phyloP scores from a whole-genome alignment of 2,113 vertebrate species.

The Platanista minor region DNA sequence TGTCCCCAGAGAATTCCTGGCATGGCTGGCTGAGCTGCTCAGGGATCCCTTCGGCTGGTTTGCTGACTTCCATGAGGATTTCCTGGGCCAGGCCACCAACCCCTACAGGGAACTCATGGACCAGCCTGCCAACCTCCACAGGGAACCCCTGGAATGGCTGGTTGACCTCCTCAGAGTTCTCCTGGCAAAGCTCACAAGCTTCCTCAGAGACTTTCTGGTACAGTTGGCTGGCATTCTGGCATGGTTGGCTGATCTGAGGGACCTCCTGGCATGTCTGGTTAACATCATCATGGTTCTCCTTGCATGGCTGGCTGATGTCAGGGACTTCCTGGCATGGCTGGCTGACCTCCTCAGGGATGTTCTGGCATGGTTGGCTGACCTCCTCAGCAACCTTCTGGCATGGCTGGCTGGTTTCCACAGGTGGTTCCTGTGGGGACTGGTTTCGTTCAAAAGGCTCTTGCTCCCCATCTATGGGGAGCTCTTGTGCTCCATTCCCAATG shows the following conservation, averaged over 20 bases:
- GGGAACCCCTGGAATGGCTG: background rate
- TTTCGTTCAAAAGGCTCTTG: conserved; percentile 43
- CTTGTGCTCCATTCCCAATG: conserved; percentile 19
- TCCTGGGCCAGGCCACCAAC: conserved; percentile 6
- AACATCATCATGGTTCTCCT: background rate
- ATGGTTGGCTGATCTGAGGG: conserved; percentile 11
- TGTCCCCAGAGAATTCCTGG: conserved; percentile 38
- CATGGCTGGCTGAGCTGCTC: conserved; percentile 27
- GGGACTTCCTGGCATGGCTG: conserved; percentile 7
- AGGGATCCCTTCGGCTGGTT: conserved; percentile 1
- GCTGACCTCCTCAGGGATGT: background rate
- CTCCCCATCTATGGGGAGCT: background rate
- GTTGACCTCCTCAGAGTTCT: conserved; percentile 37
- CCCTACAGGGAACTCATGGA: background rate
- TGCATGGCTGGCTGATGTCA: background rate
- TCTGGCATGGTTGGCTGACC: background rate
- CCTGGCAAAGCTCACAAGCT: background rate
- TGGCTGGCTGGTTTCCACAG: conserved; percentile 9
- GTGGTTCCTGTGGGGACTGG: conserved; percentile 24
- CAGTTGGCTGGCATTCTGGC: background rate
- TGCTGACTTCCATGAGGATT: conserved; percentile 30
- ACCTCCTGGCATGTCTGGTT: background rate
- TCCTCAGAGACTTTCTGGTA: conserved; percentile 29
- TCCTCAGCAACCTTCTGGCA: background rate
- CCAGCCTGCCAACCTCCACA: conserved; percentile 23